A percentile compares a stretch with the other conserved stretches of the same genome.
phyloP scores from a whole-genome alignment of 2,888 invertebrate genomes.

The Lamellibrachia satsuma region DNA sequence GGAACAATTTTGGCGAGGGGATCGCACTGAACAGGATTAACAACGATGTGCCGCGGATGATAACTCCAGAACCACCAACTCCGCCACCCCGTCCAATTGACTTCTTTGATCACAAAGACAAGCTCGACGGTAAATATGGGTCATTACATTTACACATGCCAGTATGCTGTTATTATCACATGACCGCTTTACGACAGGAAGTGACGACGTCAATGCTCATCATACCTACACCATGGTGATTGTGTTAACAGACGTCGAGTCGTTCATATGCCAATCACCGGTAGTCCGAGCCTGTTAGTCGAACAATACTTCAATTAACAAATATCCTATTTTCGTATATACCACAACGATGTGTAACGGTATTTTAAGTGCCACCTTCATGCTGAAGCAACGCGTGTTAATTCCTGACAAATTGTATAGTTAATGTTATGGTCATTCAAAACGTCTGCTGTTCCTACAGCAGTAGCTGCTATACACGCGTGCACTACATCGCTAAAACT shows the following conservation, averaged over 20 bases:
- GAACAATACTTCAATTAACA: neutral
- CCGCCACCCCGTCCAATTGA: neutral
- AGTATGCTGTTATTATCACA: too few relatives aligned
- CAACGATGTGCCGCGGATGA: neutral
- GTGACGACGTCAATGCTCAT: too few relatives aligned
- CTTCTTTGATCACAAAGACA: neutral
- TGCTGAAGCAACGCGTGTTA: neutral
- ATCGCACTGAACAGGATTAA: neutral
- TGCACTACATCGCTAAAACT: neutral
- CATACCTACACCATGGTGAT: neutral
- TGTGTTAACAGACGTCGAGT: neutral
- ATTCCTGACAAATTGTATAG: neutral
- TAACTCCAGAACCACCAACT: neutral
- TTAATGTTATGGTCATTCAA: neutral
- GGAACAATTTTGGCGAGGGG: neutral
- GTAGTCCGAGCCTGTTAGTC: neutral
- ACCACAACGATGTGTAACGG: neutral
- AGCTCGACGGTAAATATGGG: neutral
- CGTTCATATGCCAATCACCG: neutral
- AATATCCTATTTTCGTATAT: neutral
- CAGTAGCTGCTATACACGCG: neutral
- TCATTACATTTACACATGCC: neutral
- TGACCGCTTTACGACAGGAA: too few relatives aligned
- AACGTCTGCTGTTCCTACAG: neutral
- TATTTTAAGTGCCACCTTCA: neutral